phyloP scores from a whole-genome alignment of 2,888 invertebrate genomes.

The Chrysolina americana region DNA sequence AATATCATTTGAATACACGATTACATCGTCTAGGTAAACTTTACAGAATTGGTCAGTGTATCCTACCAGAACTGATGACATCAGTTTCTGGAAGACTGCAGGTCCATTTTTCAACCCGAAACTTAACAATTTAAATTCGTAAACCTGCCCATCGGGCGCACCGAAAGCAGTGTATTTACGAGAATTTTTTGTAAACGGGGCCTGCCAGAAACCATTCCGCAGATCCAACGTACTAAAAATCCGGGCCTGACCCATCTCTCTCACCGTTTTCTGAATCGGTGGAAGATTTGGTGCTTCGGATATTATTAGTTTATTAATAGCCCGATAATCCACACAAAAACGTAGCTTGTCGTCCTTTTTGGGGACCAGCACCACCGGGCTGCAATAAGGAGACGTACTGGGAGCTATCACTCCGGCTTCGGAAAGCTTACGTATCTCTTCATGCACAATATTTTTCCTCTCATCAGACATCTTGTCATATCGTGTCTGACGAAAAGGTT shows the following conservation, averaged over 20 bases:
- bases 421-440: neutral
- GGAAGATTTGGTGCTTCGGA: neutral
- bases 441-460: neutral
- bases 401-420: neutral
- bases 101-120: neutral
- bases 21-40: slow-evolving; percentile 59
- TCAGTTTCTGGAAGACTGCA: neutral
- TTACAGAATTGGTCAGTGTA: slow-evolving; percentile 36
- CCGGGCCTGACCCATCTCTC: too few relatives aligned
- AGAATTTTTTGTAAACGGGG: too few relatives aligned
- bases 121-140: neutral
- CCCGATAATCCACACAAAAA: neutral
- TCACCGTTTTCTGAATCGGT: too few relatives aligned
- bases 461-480: neutral
- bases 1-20: slow-evolving; percentile 29
- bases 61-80: slow-evolving; percentile 16
- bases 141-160: too few relatives aligned
- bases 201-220: too few relatives aligned
- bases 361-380: neutral
- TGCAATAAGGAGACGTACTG: neutral
- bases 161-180: too few relatives aligned
- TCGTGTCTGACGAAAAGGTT: neutral
- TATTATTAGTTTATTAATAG: neutral
- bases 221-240: neutral
- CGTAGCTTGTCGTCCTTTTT: neutral